Evolutionary conservation across 2,113 vertebrate genomes (phyloP).

Genomic region (Nesoenas mayeri): DNA sequence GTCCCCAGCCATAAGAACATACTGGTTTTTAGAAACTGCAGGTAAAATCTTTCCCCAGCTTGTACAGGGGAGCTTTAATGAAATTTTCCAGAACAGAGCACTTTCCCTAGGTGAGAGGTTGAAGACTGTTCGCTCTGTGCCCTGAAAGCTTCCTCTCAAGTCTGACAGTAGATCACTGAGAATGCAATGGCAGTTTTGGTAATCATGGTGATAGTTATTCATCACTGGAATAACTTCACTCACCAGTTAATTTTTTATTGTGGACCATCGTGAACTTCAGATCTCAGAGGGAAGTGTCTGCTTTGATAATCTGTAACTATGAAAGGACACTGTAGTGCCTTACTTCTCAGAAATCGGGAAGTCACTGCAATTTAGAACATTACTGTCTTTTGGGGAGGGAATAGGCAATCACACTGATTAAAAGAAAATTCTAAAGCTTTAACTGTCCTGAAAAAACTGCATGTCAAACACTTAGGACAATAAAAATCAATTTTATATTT

Average conservation of each 20-base stretch:
- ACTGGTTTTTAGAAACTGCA: neutral
- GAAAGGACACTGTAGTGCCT: constrained; percentile 30
- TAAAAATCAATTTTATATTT: neutral
- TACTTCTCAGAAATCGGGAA: constrained; percentile 38
- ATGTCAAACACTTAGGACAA: neutral
- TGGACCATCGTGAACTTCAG: neutral
- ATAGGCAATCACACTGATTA: neutral
- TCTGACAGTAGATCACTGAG: neutral
- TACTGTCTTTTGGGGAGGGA: neutral
- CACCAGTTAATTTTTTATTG: neutral
- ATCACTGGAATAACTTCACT: neutral
- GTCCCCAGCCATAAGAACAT: neutral
- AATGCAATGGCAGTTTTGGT: neutral
- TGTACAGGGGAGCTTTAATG: neutral
- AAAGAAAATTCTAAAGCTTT: constrained; percentile 11
- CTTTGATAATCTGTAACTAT: neutral
- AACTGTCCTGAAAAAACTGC: neutral
- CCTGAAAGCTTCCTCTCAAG: neutral
- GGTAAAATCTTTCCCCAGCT: neutral
- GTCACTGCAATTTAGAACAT: neutral
- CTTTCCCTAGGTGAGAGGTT: neutral
- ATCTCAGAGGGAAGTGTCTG: neutral
- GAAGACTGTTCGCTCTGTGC: neutral
- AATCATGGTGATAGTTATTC: neutral
- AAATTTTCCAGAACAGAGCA: neutral